Evolutionary conservation across 1,140 invertebrate genomes (phyloP), one percentile per base, ranked within the genome.

Genomic region (Drosophila santomea): DNA sequence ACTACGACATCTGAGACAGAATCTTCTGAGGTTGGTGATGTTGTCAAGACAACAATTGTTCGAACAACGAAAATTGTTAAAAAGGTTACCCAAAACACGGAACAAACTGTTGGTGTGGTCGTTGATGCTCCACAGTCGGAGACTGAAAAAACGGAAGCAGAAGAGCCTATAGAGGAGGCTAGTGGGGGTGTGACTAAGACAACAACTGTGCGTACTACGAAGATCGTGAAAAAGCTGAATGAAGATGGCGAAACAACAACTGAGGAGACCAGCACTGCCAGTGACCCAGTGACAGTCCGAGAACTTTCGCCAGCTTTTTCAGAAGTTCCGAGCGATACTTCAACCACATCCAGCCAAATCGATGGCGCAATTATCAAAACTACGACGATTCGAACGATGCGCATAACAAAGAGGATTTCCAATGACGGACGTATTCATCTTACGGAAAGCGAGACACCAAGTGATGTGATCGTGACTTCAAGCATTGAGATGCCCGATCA

Each of bases 331-430:
- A 90, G 78, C 50, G 90, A 91, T 57, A 55, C 78, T n/a, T 91
- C 86, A 50, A 91, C 84, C 0, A 78, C 86, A 69, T 90, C 85
- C n/a, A 91, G 86, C 48, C 90, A 91, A 78, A 47, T 89, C 28
- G 90, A 91, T 77, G 90, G 90, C 23, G 90, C 90, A 32, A 91
- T 91, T 23, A 91, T 91, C n/a, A 91, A 91, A 56, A 91, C 90
- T 36, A 91, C 90, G 12, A 91, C 90, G 12, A 91, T 91, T 75
- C 86, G 90, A 41, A 91, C 90, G 14, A 91, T 91, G 90, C 75
- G 90, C 6, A 91, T 91, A 47, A 85, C 85, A 11, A 91, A 91
- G 69, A 78, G 84, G n/a, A 60, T 91, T 50, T 74, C 90, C 47
- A 85, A 90, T 60, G 90, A 91, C 60, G 90, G 90, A 72, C 80